phyloP scores from a whole-genome alignment of 1,140 invertebrate genomes.

The Bicyclus anynana region DNA sequence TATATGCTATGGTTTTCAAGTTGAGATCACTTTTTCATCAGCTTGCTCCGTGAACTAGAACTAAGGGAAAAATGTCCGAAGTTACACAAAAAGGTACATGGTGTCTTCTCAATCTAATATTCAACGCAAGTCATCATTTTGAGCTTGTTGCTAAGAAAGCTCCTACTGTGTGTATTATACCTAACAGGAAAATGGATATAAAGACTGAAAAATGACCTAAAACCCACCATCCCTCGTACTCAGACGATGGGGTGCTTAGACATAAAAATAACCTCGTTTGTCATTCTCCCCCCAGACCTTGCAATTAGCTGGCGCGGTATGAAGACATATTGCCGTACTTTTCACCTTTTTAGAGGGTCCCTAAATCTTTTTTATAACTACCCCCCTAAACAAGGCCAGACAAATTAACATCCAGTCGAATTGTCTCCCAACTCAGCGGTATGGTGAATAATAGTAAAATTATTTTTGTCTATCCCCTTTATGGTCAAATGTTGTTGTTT shows the following conservation, averaged over 20 bases:
- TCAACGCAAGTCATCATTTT: background rate
- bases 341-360: conserved; percentile 24
- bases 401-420: conserved; percentile 24
- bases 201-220: conserved; percentile 12
- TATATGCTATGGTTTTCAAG: too few species aligned
- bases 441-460: conserved; percentile 16
- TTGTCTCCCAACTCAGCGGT: conserved; percentile 23
- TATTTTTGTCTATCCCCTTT: conserved; percentile 27
- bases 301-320: conserved; percentile 28
- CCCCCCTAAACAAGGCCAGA: conserved; percentile 31
- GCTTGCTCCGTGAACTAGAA: too few species aligned
- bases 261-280: conserved; percentile 31
- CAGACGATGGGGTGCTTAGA: conserved; percentile 21
- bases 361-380: conserved; percentile 38
- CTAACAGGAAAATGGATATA: conserved; percentile 14
- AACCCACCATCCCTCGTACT: conserved; percentile 7
- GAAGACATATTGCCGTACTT: conserved; percentile 32
- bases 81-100: too few species aligned
- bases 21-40: too few species aligned
- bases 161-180: background rate
- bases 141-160: background rate
- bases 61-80: too few species aligned
- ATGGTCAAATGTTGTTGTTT: conserved; percentile 22
- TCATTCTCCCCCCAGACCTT: conserved; percentile 32
- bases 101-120: too few species aligned